A percentile compares a stretch with the other conserved stretches of the same genome.
phyloP scores from a whole-genome alignment of 1,140 invertebrate species.

The Neodiprion virginianus region DNA sequence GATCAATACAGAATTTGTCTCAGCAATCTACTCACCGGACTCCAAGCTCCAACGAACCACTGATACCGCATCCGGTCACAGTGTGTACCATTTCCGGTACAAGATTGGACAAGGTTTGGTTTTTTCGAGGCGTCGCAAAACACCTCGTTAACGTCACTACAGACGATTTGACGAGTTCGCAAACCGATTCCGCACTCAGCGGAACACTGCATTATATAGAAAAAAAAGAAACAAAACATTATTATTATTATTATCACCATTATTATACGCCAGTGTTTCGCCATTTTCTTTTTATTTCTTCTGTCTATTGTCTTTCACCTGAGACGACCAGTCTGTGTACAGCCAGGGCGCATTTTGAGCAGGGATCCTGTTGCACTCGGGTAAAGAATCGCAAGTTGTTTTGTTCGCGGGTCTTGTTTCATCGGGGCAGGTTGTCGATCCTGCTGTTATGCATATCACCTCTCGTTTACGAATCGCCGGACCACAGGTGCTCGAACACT shows the following conservation, averaged over 20 bases:
- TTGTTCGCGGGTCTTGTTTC: constrained; percentile 41
- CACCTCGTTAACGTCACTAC: constrained; percentile 2
- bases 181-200: constrained; percentile 45
- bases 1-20: no score
- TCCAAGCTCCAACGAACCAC: constrained; percentile 3
- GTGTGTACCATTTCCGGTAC: constrained; percentile 1
- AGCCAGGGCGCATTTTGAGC: constrained; percentile 37
- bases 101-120: neutral
- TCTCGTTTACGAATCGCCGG: constrained; percentile 45
- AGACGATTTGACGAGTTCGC: constrained; percentile 25
- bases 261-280: constrained; percentile 19
- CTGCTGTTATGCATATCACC: constrained; percentile 49
- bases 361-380: constrained; percentile 17
- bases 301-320: constrained; percentile 37
- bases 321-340: constrained; percentile 50
- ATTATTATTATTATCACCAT: constrained; percentile 10
- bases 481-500: constrained; percentile 53
- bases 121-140: neutral
- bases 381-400: constrained; percentile 40
- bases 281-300: neutral
- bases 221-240: neutral
- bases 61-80: neutral
- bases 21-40: neutral
- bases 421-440: constrained; percentile 38
- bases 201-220: constrained; percentile 42